These are phyloP conservation scores for Volucella inflata DNA, from an alignment of 2,888 invertebrate genomes.

Conservation along the genomic window DNA sequence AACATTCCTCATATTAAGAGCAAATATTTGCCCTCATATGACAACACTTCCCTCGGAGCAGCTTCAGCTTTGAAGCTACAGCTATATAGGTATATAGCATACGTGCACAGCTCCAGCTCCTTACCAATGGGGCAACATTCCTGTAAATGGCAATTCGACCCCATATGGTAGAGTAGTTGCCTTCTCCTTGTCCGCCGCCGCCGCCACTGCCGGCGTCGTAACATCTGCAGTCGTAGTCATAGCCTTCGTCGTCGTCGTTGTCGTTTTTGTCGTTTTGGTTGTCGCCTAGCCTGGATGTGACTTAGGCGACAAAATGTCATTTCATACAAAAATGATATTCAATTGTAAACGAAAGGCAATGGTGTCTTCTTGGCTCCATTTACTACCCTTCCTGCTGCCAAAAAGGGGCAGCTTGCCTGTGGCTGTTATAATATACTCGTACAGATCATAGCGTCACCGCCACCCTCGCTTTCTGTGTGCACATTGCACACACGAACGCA, in stretches of 20 bases:
- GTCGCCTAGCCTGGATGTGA: conserved; percentile 61
- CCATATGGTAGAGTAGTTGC: conserved; percentile 40
- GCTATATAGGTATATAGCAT: not conserved
- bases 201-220: no score
- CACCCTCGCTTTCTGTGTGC: conserved; percentile 1
- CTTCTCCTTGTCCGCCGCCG: not conserved
- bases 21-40: conserved; percentile 73
- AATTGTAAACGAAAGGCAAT: conserved; percentile 73
- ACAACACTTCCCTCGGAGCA: conserved; percentile 66
- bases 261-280: conserved; percentile 8
- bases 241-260: not conserved
- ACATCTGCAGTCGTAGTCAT: no score
- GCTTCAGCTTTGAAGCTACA: conserved; percentile 42
- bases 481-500: not conserved
- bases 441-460: not conserved
- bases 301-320: conserved; percentile 75
- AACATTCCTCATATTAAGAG: conserved; percentile 75
- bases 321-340: conserved; percentile 74
- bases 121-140: not conserved
- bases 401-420: conserved; percentile 9
- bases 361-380: conserved; percentile 70
- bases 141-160: conserved; percentile 39
- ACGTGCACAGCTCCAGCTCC: not conserved
- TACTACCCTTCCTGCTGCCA: conserved; percentile 59
- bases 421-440: conserved; percentile 61